Evolutionary conservation across 2,888 invertebrate genomes (phyloP).

Genomic region (Proisotoma minuta): DNA sequence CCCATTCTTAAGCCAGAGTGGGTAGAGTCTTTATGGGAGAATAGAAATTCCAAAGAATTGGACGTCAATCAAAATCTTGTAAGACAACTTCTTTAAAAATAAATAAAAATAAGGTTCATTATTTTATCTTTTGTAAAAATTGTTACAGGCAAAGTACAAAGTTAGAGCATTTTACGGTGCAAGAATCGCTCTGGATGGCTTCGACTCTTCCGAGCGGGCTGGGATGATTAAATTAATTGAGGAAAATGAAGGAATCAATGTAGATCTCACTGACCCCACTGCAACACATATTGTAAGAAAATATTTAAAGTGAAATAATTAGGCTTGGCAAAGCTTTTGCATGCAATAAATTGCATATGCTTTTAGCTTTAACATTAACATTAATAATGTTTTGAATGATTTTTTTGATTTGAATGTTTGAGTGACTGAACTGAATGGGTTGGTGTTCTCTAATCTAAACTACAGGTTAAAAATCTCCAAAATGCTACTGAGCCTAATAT

Average conservation of each 20-base stretch:
- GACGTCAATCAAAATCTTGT: constrained; percentile 13
- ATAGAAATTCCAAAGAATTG: constrained; percentile 58
- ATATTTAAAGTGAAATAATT: not conserved
- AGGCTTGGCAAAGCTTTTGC: too few relatives aligned
- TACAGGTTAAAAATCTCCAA: too few relatives aligned
- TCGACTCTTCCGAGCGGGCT: constrained; percentile 33
- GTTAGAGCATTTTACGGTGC: constrained; percentile 43
- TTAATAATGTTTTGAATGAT: too few relatives aligned
- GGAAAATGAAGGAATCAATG: constrained; percentile 63
- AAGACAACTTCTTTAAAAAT: not conserved
- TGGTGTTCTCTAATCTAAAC: too few relatives aligned
- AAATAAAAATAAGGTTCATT: not conserved
- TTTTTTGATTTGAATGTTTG: too few relatives aligned
- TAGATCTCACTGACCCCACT: constrained; percentile 67
- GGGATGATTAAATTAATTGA: constrained; percentile 41
- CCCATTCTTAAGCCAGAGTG: constrained; percentile 83
- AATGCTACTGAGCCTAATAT: too few relatives aligned
- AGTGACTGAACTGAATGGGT: too few relatives aligned
- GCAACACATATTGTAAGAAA: constrained; percentile 87
- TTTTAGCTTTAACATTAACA: too few relatives aligned
- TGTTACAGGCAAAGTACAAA: constrained; percentile 34
- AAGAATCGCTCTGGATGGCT: constrained; percentile 42
- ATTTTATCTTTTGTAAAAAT: constrained; percentile 1
- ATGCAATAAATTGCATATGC: too few relatives aligned
- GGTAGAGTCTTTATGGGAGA: constrained; percentile 83